phyloP scores from a whole-genome alignment of 2,888 invertebrate genomes.

The Clepsis dumicolana region DNA sequence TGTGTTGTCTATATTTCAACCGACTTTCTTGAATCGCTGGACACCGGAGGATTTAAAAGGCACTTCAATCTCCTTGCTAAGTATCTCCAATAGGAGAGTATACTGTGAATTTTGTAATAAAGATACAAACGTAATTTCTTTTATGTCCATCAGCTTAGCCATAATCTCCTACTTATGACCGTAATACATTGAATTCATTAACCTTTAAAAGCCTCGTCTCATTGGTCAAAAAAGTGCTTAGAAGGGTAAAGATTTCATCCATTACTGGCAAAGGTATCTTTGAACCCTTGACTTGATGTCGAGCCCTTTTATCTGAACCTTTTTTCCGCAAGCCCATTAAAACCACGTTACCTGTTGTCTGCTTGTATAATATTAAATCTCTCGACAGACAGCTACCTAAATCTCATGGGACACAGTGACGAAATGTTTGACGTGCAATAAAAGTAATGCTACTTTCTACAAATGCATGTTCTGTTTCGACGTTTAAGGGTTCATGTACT shows the following conservation, averaged over 20 bases:
- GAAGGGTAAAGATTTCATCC: constrained; percentile 7
- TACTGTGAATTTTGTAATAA: too few species aligned
- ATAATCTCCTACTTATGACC: neutral
- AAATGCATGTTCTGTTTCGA: too few species aligned
- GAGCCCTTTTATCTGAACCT: constrained; percentile 29
- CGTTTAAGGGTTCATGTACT: too few species aligned
- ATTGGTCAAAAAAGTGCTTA: constrained; percentile 1
- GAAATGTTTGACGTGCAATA: neutral
- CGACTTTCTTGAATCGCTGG: too few species aligned
- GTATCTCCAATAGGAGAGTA: too few species aligned
- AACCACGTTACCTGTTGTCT: constrained; percentile 47
- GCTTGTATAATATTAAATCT: constrained; percentile 45
- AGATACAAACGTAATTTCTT: neutral
- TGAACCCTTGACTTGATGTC: constrained; percentile 24
- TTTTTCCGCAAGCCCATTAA: constrained; percentile 48
- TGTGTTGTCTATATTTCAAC: too few species aligned
- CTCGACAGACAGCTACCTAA: constrained; percentile 32
- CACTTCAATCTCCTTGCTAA: too few species aligned
- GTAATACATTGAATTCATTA: neutral
- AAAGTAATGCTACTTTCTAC: neutral
- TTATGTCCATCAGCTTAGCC: neutral
- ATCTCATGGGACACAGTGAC: constrained; percentile 13
- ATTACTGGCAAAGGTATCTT: constrained; percentile 29
- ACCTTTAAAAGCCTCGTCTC: neutral
- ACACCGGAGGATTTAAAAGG: too few species aligned